Percentiles rank a stretch among this genome's conserved stretches.
Evolutionary conservation across 2,888 invertebrate genomes (phyloP).

Genomic region (Cerceris rybyensis): DNA sequence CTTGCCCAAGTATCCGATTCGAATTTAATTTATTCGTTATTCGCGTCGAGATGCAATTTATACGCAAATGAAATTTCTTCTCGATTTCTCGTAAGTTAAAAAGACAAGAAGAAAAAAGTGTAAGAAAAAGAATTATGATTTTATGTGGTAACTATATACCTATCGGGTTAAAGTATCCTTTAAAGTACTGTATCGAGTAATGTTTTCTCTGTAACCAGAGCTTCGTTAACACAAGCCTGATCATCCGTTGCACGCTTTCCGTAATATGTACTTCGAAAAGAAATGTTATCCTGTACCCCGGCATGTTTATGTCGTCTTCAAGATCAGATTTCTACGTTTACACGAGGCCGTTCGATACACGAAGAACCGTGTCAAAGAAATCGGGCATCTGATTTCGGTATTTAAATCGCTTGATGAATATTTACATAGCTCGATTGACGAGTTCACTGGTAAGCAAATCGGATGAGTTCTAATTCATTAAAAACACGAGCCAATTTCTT

Average conservation of each 20-base stretch:
- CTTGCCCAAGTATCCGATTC: too few species aligned
- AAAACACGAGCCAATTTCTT: too few species aligned
- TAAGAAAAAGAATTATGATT: too few species aligned
- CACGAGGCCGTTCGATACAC: not conserved
- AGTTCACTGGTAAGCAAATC: not conserved
- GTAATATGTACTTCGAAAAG: not conserved
- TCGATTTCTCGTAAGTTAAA: too few species aligned
- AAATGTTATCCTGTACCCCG: conserved; percentile 8
- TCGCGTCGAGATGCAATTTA: too few species aligned
- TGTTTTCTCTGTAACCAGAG: conserved; percentile 7
- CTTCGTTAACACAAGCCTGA: conserved; percentile 1
- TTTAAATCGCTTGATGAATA: not conserved
- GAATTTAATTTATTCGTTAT: too few species aligned
- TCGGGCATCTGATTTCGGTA: conserved; percentile 4
- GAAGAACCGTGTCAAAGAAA: not conserved
- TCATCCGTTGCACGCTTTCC: not conserved
- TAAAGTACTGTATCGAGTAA: not conserved
- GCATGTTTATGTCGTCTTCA: not conserved
- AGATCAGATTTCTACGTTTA: conserved; percentile 10
- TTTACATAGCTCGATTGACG: not conserved
- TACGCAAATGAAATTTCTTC: too few species aligned
- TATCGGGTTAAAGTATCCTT: not conserved
- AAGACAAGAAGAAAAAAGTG: too few species aligned
- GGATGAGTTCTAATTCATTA: not conserved
- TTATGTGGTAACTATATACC: too few species aligned